A percentile compares a stretch with the other conserved stretches of the same genome.
Evolutionary conservation across 2,113 vertebrate species (phyloP).

Genomic region (Pituophis catenifer): DNA sequence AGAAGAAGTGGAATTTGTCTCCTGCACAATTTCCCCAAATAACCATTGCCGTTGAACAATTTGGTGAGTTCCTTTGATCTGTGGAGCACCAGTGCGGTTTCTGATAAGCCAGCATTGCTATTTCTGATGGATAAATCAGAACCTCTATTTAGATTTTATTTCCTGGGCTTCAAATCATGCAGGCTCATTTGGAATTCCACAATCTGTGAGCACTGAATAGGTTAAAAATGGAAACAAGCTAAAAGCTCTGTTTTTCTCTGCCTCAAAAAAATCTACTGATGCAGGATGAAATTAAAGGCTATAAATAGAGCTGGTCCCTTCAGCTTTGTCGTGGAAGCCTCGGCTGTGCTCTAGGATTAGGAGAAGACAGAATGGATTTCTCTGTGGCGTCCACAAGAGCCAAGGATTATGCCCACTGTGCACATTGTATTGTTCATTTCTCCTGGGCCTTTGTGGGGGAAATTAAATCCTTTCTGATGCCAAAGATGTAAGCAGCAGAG

Average conservation of each 20-base stretch:
- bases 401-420: constrained; percentile 69
- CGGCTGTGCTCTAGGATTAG: constrained; percentile 59
- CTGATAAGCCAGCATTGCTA: constrained; percentile 9
- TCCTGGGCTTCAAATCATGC: constrained; percentile 27
- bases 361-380: constrained; percentile 71
- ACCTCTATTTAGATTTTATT: constrained; percentile 27
- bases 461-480: constrained; percentile 65
- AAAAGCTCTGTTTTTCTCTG: constrained; percentile 60
- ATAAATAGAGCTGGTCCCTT: constrained; percentile 71
- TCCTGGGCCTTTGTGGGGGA: constrained; percentile 49
- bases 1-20: not conserved
- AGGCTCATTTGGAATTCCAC: constrained; percentile 53
- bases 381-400: constrained; percentile 70
- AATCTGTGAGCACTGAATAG: constrained; percentile 58
- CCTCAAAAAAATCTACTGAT: constrained; percentile 67
- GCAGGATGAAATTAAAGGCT: constrained; percentile 70
- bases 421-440: constrained; percentile 68
- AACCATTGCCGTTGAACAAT: rapidly evolving
- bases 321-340: constrained; percentile 64
- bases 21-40: rapidly evolving
- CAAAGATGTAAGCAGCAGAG: constrained; percentile 55
- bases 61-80: not conserved
- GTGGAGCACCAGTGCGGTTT: constrained; percentile 43
- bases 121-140: not conserved
- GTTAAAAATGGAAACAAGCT: constrained; percentile 65